phyloP scores from a whole-genome alignment of 2,113 vertebrate species.

The Syngnathus floridae region DNA sequence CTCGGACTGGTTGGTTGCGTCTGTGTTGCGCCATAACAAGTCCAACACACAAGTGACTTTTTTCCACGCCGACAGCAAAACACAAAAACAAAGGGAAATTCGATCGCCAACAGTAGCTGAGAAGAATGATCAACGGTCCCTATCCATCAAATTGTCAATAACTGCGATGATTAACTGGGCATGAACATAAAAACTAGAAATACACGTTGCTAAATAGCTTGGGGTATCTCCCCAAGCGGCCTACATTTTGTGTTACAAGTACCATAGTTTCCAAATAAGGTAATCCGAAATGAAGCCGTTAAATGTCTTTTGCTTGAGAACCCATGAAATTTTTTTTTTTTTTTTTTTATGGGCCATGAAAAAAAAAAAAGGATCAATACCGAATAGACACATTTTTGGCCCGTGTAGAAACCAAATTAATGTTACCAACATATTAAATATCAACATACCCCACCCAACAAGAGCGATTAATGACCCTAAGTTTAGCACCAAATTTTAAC shows the following conservation, averaged over 20 bases:
- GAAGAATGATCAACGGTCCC: neutral
- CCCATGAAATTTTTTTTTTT: too few species aligned
- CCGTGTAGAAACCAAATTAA: too few species aligned
- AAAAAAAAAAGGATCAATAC: too few species aligned
- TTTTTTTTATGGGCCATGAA: too few species aligned
- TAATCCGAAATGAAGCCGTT: neutral
- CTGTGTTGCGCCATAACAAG: slow-evolving; percentile 57
- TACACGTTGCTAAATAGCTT: neutral
- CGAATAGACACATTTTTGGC: too few species aligned
- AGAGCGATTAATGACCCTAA: too few species aligned
- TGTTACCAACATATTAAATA: too few species aligned
- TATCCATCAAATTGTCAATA: neutral
- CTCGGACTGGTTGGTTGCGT: slow-evolving; percentile 43
- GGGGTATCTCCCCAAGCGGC: too few species aligned
- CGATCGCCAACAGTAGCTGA: neutral
- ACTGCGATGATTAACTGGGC: neutral
- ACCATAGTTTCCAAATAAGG: neutral
- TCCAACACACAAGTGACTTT: neutral
- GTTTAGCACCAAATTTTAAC: too few species aligned
- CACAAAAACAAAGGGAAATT: neutral
- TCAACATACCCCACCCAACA: too few species aligned
- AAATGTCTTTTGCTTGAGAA: neutral
- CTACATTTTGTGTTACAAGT: neutral
- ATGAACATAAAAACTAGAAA: neutral
- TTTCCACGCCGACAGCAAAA: neutral